Conservation (phyloP, 2,888 invertebrate genomes). For the Chaetoderma sp. region DNA sequence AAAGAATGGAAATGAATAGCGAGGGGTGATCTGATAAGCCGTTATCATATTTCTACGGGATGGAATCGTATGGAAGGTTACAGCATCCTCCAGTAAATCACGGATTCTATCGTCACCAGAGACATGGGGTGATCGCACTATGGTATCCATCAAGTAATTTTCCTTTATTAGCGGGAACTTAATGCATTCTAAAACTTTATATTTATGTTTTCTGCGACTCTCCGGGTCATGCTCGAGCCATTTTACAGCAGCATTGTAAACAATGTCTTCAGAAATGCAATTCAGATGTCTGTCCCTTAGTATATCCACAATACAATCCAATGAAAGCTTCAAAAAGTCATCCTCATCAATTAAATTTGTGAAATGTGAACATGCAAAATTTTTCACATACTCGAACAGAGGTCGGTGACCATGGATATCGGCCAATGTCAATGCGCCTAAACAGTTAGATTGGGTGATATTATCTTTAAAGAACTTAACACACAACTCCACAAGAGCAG, state of each 20-base stretch:
- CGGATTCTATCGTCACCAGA: conserved; percentile 48
- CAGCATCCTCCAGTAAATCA: conserved; percentile 53
- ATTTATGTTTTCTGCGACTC: conserved; percentile 38
- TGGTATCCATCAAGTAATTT: conserved; percentile 52
- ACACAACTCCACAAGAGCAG: conserved; percentile 46
- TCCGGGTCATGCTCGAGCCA: conserved; percentile 51
- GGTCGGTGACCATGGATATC: conserved; percentile 56
- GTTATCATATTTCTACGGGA: conserved; percentile 53
- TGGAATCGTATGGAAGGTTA: conserved; percentile 55
- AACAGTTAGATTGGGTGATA: conserved; percentile 57
- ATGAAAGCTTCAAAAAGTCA: conserved; percentile 53
- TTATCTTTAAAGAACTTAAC: conserved; percentile 53
- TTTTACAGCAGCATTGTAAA: conserved; percentile 45
- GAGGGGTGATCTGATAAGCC: conserved; percentile 58
- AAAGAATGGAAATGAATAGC: conserved; percentile 44
- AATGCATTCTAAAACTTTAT: conserved; percentile 50
- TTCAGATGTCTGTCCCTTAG: conserved; percentile 50
- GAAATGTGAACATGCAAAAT: conserved; percentile 53
- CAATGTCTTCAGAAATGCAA: conserved; percentile 45
- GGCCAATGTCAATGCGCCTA: conserved; percentile 57
- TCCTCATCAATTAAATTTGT: conserved; percentile 50
- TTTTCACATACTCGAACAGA: conserved; percentile 52
- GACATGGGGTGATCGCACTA: conserved; percentile 46
- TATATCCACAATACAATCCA: conserved; percentile 53
- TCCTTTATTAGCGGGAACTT: conserved; percentile 56